phyloP scores from a whole-genome alignment of 2,888 invertebrate species.

The Epiperipatus broadwayi region DNA sequence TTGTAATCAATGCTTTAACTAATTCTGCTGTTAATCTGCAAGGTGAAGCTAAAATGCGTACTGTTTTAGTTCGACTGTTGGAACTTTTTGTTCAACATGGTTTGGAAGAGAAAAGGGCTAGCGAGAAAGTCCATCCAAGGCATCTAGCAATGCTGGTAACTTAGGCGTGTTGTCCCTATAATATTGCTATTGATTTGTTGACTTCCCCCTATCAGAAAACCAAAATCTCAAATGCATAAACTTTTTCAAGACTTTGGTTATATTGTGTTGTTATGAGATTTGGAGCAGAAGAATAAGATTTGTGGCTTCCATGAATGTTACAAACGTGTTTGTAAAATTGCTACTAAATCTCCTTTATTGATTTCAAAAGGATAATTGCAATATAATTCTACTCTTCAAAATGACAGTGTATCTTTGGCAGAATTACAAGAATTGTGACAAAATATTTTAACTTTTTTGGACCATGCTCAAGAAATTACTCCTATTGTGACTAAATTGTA shows the following conservation, averaged over 20 bases:
- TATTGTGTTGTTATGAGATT: conserved; percentile 99
- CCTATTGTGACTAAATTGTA: conserved; percentile 73
- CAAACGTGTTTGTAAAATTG: conserved; percentile 88
- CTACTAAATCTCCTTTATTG: conserved; percentile 83
- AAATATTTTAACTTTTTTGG: conserved; percentile 64
- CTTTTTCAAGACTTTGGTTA: conserved; percentile 98
- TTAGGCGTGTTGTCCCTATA: conserved; percentile 89
- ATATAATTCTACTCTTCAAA: conserved; percentile 85
- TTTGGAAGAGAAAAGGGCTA: conserved; percentile 82
- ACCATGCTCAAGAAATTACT: conserved; percentile 60
- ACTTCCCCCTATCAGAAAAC: conserved; percentile 70
- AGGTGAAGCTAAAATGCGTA: conserved; percentile 61
- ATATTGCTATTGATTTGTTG: conserved; percentile 48
- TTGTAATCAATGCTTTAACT: conserved; percentile 86
- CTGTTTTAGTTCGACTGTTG: conserved; percentile 63
- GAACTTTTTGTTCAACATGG: conserved; percentile 96
- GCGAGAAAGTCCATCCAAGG: conserved; percentile 79
- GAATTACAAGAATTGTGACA: conserved; percentile 75
- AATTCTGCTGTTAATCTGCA: conserved; percentile 86
- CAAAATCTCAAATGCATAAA: conserved; percentile 75
- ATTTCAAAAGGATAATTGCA: conserved; percentile 81
- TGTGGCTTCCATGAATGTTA: too few relatives aligned
- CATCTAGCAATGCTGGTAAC: conserved; percentile 88
- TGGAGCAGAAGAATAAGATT: conserved; percentile 50
- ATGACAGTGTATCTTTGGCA: conserved; percentile 74